A percentile compares a stretch with the other conserved stretches of the same genome.
Evolutionary conservation across 2,888 invertebrate genomes (phyloP).

Genomic region (Scaptomyza flava): DNA sequence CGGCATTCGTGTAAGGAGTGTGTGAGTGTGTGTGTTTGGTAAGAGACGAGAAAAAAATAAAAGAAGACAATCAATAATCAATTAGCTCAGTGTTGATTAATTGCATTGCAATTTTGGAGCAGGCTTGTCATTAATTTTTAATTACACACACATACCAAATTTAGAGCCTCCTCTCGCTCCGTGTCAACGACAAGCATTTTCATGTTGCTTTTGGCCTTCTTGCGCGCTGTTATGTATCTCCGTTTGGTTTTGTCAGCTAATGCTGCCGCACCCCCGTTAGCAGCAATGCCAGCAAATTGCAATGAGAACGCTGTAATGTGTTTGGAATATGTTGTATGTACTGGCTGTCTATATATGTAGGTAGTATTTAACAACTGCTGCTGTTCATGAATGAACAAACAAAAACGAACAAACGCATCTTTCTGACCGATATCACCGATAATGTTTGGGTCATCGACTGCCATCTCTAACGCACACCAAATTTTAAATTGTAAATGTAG

Average conservation of each 20-base stretch:
- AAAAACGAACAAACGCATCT: constrained; percentile 40
- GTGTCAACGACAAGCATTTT: constrained; percentile 87
- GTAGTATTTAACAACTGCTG: constrained; percentile 38
- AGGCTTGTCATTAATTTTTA: constrained; percentile 47
- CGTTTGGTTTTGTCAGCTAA: constrained; percentile 63
- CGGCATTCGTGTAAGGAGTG: constrained; percentile 23
- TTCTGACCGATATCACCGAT: constrained; percentile 28
- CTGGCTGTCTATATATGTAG: constrained; percentile 25
- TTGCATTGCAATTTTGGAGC: constrained; percentile 37
- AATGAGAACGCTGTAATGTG: constrained; percentile 66
- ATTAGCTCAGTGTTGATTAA: constrained; percentile 54
- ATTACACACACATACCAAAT: constrained; percentile 73
- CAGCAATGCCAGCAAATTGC: constrained; percentile 66
- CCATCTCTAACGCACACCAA: constrained; percentile 8
- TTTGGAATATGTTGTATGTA: constrained; percentile 31
- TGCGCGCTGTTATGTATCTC: constrained; percentile 68
- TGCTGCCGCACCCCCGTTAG: constrained; percentile 52
- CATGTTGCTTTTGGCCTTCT: constrained; percentile 70
- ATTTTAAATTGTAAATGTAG: constrained; percentile 2
- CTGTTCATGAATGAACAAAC: constrained; percentile 48
- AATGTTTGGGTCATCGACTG: constrained; percentile 28
- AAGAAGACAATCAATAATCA: constrained; percentile 64
- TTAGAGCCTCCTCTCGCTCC: constrained; percentile 91
- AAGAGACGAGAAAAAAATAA: constrained; percentile 26
- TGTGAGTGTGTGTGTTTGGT: background rate